phyloP scores from a whole-genome alignment of 2,113 vertebrate genomes.

The Eubucco bourcierii region DNA sequence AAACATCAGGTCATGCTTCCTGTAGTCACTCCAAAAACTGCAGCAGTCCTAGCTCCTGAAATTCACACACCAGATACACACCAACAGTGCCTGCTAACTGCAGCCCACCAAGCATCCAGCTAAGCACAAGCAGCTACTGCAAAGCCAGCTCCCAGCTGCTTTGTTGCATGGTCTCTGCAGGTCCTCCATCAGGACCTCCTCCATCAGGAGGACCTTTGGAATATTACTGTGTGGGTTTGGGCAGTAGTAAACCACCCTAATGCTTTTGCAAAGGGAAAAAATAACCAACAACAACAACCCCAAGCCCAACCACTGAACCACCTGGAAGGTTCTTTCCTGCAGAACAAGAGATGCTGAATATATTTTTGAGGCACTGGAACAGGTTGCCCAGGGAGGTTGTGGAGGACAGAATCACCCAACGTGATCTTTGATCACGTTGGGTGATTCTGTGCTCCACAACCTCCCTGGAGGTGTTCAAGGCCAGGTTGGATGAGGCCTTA shows the following conservation, averaged over 20 bases:
- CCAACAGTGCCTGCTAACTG: background rate
- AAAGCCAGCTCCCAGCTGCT: background rate
- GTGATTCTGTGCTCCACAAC: no score
- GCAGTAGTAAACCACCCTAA: background rate
- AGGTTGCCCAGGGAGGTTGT: no score
- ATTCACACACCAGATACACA: background rate
- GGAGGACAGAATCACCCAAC: no score
- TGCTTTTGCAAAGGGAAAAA: background rate
- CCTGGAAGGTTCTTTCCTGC: background rate
- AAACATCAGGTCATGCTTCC: background rate
- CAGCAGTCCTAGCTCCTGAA: background rate
- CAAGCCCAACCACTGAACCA: background rate
- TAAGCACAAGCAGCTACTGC: background rate
- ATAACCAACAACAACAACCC: no score
- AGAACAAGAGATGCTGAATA: background rate
- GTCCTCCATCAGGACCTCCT: no score
- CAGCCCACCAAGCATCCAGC: rapidly evolving
- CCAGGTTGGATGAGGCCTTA: no score
- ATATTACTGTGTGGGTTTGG: background rate
- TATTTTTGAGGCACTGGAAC: no score
- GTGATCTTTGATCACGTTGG: no score
- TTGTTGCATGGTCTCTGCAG: background rate
- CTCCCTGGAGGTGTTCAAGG: no score
- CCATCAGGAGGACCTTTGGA: background rate
- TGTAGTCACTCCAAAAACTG: background rate